A percentile compares a stretch with the other conserved stretches of the same genome.
Evolutionary conservation across 2,113 vertebrate species (phyloP).

Genomic region (Neodon shergylaensis): DNA sequence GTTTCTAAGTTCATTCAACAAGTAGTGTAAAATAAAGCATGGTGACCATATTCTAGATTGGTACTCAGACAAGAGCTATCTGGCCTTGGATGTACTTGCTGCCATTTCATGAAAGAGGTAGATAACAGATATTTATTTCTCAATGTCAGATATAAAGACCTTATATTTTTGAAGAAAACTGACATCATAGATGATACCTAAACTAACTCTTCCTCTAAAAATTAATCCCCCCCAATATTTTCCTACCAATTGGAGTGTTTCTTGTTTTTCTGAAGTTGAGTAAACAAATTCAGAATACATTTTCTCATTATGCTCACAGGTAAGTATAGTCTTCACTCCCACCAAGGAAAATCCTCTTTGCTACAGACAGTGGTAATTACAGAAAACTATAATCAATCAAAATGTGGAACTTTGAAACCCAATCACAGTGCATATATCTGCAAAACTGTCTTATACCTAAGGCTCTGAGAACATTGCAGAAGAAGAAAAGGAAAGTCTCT

Average conservation of each 20-base stretch:
- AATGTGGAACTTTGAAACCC: background rate
- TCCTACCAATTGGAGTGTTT: background rate
- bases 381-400: background rate
- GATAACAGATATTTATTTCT: no score
- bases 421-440: background rate
- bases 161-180: background rate
- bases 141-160: background rate
- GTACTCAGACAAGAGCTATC: fast-evolving
- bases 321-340: background rate
- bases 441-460: no score
- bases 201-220: background rate
- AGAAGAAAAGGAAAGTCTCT: background rate
- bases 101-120: background rate
- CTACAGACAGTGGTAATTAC: background rate
- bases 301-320: background rate
- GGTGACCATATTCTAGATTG: background rate
- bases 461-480: background rate
- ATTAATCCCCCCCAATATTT: background rate
- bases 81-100: background rate
- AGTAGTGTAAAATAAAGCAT: background rate
- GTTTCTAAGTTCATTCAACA: background rate
- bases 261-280: background rate
- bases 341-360: no score
- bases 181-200: background rate
- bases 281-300: background rate